Base-by-base conservation (phyloP, 1,140 invertebrate genomes). In the Macrocentrus cingulum region DNA sequence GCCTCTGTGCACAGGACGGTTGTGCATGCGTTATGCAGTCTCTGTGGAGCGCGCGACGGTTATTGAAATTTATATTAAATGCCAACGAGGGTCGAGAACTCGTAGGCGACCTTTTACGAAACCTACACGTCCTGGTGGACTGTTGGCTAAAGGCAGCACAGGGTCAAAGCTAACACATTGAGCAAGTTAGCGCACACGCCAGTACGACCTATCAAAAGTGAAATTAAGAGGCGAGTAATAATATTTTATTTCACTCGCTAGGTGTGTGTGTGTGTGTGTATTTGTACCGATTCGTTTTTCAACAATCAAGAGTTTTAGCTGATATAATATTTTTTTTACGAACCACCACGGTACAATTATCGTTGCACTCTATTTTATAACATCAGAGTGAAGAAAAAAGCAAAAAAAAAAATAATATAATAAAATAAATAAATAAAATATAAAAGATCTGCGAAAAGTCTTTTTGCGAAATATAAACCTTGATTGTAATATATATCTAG, bases 31-130 rank as follows among this genome's bases (percentile, higher is more conserved):
- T 58, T 44, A 58, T 56, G 48, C 46, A 39, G 36, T 39, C 36
- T 39, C 55, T 55, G 60, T 63, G 66, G 65, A 66, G 25, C 4
- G 62, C 65, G 42, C 22, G 56, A 44, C 45, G 45, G 52, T 64
- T 63, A 67, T 69, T 67, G 66, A 70, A 70, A 70, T 70, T 70
- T 70, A 67, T 66, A 69, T 69, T 63, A 61, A 66, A 51, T 65
- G 65, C 56, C 59, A 50, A 64, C 56, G 46, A 53, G 58, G 63
- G 55, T 57, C 44, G 29, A 60, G 39, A 20, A 13, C 41, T 60
- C 29, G 58, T 55, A 42, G 55, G 48, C 56, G 61, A 66, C 60
- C 57, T 62, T 59, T 63, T 52, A 23, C 44, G 29, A 22, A 53
- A 44, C 32, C 32, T 46, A 56, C 32, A n/a, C 18, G 22, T 60